Base-by-base conservation (phyloP, 2,888 invertebrate species). In the Biston betularia region DNA sequence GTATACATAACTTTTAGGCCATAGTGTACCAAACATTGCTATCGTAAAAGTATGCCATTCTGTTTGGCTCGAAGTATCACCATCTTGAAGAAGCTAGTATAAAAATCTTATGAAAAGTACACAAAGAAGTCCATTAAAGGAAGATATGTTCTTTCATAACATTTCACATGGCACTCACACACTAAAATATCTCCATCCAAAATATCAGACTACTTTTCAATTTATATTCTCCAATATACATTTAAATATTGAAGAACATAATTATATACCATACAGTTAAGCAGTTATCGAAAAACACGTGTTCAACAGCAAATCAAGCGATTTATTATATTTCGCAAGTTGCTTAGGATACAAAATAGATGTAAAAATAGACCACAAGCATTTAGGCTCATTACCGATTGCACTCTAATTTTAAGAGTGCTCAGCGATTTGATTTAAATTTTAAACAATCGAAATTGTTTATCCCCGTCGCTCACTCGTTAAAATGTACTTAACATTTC, bases 81-180 rank as follows among this genome's bases (percentile, higher is more conserved):
- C 11, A 40, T 45, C 33, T 44, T 57, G 33, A 52, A 59, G 54
- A 67, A 69, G 63, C 68, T 24, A 68, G 63, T 72, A 74, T 34
- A 74, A 70, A 72, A 71, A 66, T 62, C 61, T 44, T 63, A 46
- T 58, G 55, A 70, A 63, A 65, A 65, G 53, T 44, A 46, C 56
- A 53, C 53, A 14, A 48, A 64, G 42, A 59, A 63, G 56, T 70
- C 56, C 14, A 56, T 53, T 56, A 58, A 34, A 58, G 49, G 60
- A 65, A 68, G 75, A 75, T 75, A 75, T 75, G 75, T 75, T 52
- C 52, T 60, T 67, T 71, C 66, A 65, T 62, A 70, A 70, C 70
- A 73, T 72, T 69, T 72, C 75, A 72, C 68, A 78, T 81, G 80
- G 79, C 81, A 73, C 72, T 62, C 69, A 55, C 60, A 62, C 65